Base-by-base conservation (phyloP, 30 jellyfish, hydroid and myxozoan genomes). In the Hydractinia symbiolongicarpus region DNA sequence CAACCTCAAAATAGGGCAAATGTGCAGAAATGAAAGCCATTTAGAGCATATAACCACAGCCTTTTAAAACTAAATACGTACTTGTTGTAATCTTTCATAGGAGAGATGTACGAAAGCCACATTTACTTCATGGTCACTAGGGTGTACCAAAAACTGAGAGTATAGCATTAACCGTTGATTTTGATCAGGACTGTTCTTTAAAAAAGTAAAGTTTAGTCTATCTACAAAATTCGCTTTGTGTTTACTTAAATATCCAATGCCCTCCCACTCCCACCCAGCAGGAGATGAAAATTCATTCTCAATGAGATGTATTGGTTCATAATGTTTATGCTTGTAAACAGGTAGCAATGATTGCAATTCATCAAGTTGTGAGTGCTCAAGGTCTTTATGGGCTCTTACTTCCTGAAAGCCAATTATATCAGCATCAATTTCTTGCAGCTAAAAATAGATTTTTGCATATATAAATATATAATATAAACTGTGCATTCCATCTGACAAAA, bases 331-430 rank as follows among this genome's bases (percentile, higher is more conserved):
- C 56, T 80, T 76, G 71, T 89, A 79, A n/a, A 53, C 55, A 6
- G 97, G 97, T 9, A 84, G 82, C 61, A 84, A 81, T 16, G 75
- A 84, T 56, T 89, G 97, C 6, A 89, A 88, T 56, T 89, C 97
- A 54, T 84, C 89, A 54, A 89, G 62, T 56, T 89, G 97, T 21
- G 90, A 69, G 60, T 71, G 89, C 14, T 79, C 56, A 51, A 56
- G 67, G 62, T 81, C 89, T 44, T 54, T 73, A 52, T 89, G 88
- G 14, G 95, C 89, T 4, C 97, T 71, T 49, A 89, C 95, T 53
- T 89, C 97, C 81, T 89, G 97, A 68, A 89, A 89, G 4, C 92
- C 97, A 56, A 89, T 81, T 5, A 85, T 83, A 76, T 89, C 97
- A 13, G 85, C 75, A 6, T 78, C 84, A 16, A 83, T 86, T 6